Evolutionary conservation across 1,140 invertebrate species (phyloP).

Genomic region (Druon quercuslanigerum): DNA sequence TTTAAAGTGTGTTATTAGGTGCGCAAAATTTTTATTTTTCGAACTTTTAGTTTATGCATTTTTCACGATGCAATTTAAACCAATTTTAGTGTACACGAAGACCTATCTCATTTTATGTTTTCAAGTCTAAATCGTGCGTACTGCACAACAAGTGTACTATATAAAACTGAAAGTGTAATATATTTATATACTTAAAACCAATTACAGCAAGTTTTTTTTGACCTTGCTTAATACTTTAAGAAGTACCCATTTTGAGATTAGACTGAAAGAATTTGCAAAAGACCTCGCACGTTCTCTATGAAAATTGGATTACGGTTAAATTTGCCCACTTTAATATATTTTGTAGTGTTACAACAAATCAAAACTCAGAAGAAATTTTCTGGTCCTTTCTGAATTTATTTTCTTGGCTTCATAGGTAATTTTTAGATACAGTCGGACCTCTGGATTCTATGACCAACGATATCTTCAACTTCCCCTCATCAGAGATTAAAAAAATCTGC

Average conservation of each 20-base stretch:
- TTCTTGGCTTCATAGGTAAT: too few relatives aligned
- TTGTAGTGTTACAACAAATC: too few relatives aligned
- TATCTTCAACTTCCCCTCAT: too few relatives aligned
- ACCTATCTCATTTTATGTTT: conserved; percentile 3
- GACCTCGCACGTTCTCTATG: too few relatives aligned
- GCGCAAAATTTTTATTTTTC: conserved; percentile 8
- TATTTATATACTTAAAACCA: conserved; percentile 25
- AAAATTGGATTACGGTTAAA: too few relatives aligned
- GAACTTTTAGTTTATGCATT: conserved; percentile 8
- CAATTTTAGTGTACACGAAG: neutral
- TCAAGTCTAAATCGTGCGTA: conserved; percentile 11
- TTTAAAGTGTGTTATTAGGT: conserved; percentile 16
- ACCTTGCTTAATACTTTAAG: neutral
- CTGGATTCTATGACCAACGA: too few relatives aligned
- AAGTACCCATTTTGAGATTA: neutral
- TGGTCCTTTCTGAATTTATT: too few relatives aligned
- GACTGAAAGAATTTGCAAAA: too few relatives aligned
- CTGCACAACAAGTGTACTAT: conserved; percentile 23
- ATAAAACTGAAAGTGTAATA: conserved; percentile 29
- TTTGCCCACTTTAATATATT: too few relatives aligned
- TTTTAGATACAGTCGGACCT: too few relatives aligned
- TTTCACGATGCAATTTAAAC: neutral
- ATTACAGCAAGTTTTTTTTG: conserved; percentile 18
- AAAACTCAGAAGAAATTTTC: too few relatives aligned
- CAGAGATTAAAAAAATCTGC: too few relatives aligned